phyloP scores from a whole-genome alignment of 2,113 vertebrate species.

The Hypocryptadius cinnamomeus region DNA sequence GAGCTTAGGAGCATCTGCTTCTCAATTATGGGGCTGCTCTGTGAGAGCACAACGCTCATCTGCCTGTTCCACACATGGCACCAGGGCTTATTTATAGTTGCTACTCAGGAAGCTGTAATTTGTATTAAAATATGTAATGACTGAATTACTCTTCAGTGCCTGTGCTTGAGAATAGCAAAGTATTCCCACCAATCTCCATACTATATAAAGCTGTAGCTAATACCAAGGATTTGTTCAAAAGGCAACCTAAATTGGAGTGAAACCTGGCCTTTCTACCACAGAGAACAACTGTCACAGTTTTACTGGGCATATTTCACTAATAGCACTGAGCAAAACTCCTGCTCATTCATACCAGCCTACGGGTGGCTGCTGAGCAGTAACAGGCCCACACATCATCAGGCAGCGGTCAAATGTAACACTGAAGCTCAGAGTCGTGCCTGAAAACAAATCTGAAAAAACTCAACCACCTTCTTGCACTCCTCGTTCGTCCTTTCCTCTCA shows the following conservation, averaged over 20 bases:
- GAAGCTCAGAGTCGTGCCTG: neutral
- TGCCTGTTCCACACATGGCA: neutral
- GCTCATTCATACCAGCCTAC: neutral
- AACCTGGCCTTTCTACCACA: neutral
- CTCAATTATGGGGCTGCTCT: neutral
- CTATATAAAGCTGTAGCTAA: neutral
- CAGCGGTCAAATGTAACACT: neutral
- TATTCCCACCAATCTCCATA: neutral
- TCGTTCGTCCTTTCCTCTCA: neutral
- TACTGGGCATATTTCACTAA: neutral
- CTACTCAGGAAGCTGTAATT: slow-evolving; percentile 27
- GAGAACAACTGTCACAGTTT: neutral
- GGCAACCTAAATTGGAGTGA: neutral
- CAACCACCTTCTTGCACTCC: neutral
- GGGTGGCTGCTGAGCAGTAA: neutral
- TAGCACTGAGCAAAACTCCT: neutral
- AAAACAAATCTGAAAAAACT: neutral
- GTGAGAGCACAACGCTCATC: neutral
- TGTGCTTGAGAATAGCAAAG: neutral
- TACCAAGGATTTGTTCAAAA: neutral
- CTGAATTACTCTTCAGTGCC: neutral
- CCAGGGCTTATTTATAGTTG: slow-evolving; percentile 18
- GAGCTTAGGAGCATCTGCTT: neutral
- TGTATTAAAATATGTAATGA: slow-evolving; percentile 38
- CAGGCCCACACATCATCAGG: neutral